Evolutionary conservation across 2,113 vertebrate genomes (phyloP).

Genomic region (Leucopsar rothschildi): DNA sequence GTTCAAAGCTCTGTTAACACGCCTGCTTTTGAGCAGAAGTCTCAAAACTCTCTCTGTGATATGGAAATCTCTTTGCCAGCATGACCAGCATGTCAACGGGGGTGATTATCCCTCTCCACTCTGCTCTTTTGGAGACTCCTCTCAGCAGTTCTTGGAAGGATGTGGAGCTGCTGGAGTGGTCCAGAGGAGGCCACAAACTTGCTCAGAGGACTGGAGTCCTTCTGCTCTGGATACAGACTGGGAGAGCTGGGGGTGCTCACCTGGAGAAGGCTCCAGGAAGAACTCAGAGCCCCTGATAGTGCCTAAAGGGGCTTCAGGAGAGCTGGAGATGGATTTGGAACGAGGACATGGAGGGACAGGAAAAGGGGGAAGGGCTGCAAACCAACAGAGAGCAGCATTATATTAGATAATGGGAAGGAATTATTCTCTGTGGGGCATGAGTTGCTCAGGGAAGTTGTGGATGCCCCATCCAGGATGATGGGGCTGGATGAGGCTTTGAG

Average conservation of each 20-base stretch:
- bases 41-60: not conserved
- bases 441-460: not conserved
- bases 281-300: not conserved
- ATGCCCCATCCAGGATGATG: not conserved
- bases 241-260: no score
- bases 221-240: not conserved
- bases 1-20: not conserved
- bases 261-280: not conserved
- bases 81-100: rapidly evolving
- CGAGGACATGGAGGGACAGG: not conserved
- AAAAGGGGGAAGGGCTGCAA: not conserved
- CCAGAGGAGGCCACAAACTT: not conserved
- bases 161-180: not conserved
- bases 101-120: not conserved
- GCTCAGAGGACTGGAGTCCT: not conserved
- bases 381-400: rapidly evolving
- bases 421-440: not conserved
- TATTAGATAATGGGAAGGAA: not conserved
- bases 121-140: not conserved
- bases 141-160: not conserved
- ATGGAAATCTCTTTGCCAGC: not conserved
- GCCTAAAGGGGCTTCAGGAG: not conserved
- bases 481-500: not conserved
- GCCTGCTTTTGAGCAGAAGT: not conserved
- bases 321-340: not conserved